A percentile compares a stretch with the other conserved stretches of the same genome.
These are phyloP conservation scores for Entelurus aequoreus DNA, from an alignment of 2,113 vertebrate species.

Conservation along the genomic window DNA sequence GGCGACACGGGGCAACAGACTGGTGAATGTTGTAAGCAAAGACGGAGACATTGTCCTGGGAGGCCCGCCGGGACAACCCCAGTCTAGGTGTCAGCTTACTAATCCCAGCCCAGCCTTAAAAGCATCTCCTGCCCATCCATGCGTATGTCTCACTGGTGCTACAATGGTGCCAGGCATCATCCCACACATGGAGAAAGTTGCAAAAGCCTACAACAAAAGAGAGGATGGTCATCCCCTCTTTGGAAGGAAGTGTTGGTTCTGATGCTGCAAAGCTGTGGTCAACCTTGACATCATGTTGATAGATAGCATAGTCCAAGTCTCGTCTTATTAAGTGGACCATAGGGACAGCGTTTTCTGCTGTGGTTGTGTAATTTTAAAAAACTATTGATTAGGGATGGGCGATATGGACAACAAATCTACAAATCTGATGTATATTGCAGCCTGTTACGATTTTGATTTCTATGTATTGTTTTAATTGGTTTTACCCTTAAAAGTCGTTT, in stretches of 20 bases:
- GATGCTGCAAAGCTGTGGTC: background rate
- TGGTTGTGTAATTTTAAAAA: background rate
- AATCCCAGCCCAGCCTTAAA: slow-evolving; percentile 6
- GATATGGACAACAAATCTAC: no score
- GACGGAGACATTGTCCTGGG: background rate
- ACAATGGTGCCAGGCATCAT: background rate
- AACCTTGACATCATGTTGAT: background rate
- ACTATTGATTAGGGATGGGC: no score
- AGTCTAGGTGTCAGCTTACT: slow-evolving; percentile 32
- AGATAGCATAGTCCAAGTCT: background rate
- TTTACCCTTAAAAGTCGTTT: no score
- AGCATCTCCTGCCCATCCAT: background rate
- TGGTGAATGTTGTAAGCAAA: slow-evolving; percentile 30
- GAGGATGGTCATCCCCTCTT: background rate
- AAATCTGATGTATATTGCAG: no score
- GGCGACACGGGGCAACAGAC: slow-evolving; percentile 32
- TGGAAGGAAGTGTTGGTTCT: background rate
- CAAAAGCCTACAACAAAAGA: background rate
- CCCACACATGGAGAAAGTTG: background rate
- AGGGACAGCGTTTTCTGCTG: background rate
- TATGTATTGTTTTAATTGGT: no score
- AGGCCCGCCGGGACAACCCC: background rate
- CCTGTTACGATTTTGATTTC: no score
- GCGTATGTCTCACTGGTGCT: slow-evolving; percentile 1
- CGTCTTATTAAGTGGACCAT: background rate